Evolutionary conservation across 2,888 invertebrate species (phyloP).

Genomic region (Pinctada fucata): DNA sequence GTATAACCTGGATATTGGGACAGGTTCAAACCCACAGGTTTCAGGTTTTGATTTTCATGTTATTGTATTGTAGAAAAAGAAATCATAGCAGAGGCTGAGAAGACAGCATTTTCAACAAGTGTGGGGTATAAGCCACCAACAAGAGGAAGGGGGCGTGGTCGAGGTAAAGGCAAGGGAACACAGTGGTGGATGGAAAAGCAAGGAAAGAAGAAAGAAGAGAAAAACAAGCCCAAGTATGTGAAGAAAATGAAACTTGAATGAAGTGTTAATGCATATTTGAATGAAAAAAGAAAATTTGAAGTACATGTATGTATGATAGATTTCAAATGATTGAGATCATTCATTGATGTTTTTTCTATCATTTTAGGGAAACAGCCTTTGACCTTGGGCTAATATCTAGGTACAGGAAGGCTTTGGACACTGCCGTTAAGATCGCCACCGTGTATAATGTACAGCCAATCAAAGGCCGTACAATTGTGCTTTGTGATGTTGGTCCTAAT

Average conservation of each 20-base stretch:
- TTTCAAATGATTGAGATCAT: neutral
- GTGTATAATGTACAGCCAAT: conserved; percentile 78
- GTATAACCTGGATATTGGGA: neutral
- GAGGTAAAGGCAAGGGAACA: conserved; percentile 41
- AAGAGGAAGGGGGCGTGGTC: conserved; percentile 41
- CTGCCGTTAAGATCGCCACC: conserved; percentile 77
- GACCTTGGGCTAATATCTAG: conserved; percentile 66
- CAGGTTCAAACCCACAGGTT: neutral
- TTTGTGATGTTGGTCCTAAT: conserved; percentile 69
- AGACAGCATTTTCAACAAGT: conserved; percentile 14
- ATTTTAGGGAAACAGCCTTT: conserved; percentile 65
- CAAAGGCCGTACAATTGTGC: conserved; percentile 75
- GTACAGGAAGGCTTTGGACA: conserved; percentile 77
- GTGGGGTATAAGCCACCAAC: conserved; percentile 17
- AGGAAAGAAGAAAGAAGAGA: conserved; percentile 50
- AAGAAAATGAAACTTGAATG: neutral
- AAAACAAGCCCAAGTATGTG: conserved; percentile 47
- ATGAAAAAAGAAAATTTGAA: neutral
- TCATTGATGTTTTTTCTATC: neutral
- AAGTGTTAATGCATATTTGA: neutral
- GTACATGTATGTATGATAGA: neutral
- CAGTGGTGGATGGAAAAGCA: conserved; percentile 63
- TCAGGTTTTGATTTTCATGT: neutral
- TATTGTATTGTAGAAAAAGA: conserved; percentile 39
- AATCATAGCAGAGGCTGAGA: conserved; percentile 54